phyloP scores from a whole-genome alignment of 2,797 vertebrate species.

The Trachops cirrhosus region DNA sequence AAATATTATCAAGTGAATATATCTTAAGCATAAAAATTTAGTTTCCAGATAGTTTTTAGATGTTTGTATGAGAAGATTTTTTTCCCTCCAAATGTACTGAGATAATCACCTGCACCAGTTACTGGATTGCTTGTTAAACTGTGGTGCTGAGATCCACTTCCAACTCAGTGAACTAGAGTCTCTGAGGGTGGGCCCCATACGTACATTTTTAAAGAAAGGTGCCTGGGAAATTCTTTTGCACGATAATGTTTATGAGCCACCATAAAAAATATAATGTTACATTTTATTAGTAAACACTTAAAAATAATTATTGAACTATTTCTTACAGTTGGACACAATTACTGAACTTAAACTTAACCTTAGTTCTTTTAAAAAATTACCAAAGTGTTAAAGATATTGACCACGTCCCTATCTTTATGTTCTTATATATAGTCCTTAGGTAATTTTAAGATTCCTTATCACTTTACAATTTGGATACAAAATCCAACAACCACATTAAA shows the following conservation, averaged over 20 bases:
- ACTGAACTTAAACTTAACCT: neutral
- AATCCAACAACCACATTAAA: neutral
- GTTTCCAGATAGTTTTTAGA: slow-evolving; percentile 41
- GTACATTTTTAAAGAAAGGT: neutral
- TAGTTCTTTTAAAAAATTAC: neutral
- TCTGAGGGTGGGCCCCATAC: neutral
- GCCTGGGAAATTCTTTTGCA: neutral
- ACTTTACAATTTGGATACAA: neutral
- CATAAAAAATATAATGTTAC: neutral
- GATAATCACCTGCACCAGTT: neutral
- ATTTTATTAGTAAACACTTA: slow-evolving; percentile 34
- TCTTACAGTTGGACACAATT: neutral
- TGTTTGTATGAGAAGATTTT: neutral
- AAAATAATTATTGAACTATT: neutral
- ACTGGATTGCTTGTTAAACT: neutral
- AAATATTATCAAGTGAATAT: neutral
- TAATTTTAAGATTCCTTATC: neutral
- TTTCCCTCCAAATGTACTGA: neutral
- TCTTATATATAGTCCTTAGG: neutral
- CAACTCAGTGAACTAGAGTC: neutral
- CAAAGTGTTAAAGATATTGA: neutral
- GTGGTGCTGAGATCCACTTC: neutral
- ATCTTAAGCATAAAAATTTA: slow-evolving; percentile 63
- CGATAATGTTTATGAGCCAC: neutral
- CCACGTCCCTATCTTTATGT: neutral